Conservation (phyloP, 23 tunicate genomes). For the Phallusia fumigata region DNA sequence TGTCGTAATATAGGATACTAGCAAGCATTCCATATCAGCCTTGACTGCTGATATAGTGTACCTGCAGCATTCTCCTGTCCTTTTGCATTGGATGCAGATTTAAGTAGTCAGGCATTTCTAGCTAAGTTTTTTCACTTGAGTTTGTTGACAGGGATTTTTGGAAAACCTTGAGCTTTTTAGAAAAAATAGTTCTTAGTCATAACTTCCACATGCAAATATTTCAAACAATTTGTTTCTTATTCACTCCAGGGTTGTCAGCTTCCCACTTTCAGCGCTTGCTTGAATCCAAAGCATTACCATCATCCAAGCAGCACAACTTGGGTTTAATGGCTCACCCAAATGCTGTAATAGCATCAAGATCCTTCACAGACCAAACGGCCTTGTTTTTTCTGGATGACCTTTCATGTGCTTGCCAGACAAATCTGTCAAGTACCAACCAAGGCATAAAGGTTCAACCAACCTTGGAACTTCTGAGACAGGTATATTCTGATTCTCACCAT, state of each 20-base stretch:
- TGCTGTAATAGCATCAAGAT: conserved; percentile 61
- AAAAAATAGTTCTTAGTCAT: no score
- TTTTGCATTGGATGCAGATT: no score
- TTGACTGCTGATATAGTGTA: no score
- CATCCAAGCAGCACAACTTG: conserved; percentile 69
- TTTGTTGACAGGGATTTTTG: no score
- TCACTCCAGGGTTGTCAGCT: conserved; percentile 46
- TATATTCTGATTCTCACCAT: conserved; percentile 3
- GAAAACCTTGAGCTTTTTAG: no score
- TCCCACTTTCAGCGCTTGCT: conserved; percentile 64
- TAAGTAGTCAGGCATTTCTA: no score
- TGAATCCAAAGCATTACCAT: conserved; percentile 64
- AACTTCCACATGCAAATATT: no score
- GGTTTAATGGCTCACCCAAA: conserved; percentile 96
- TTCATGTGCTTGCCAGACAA: conserved; percentile 29
- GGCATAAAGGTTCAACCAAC: conserved; percentile 31
- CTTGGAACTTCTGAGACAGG: conserved; percentile 82
- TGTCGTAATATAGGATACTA: no score
- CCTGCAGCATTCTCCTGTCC: no score
- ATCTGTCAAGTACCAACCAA: neutral
- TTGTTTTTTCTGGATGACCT: conserved; percentile 80
- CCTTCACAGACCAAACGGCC: conserved; percentile 15
- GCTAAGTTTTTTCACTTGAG: no score
- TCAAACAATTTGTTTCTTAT: no score
- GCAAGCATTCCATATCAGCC: no score